Conservation (phyloP, 2,888 invertebrate genomes). For the Cephalotes varians region DNA sequence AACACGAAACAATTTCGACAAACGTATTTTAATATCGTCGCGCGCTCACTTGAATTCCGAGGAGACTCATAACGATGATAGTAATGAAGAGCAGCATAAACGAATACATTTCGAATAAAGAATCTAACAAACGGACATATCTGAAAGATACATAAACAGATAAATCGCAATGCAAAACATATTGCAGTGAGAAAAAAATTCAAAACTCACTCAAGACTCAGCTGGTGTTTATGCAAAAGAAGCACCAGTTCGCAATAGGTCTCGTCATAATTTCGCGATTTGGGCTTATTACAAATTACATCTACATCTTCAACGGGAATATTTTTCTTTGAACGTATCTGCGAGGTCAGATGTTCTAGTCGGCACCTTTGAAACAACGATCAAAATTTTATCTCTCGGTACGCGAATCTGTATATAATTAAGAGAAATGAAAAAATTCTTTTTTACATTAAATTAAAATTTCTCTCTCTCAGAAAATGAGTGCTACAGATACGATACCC, state of each 20-base stretch:
- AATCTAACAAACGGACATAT: background rate
- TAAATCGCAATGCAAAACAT: background rate
- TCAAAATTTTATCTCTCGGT: background rate
- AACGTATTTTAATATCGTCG: background rate
- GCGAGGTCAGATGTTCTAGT: background rate
- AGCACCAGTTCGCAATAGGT: background rate
- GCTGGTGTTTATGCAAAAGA: background rate
- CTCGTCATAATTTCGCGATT: background rate
- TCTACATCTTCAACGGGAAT: background rate
- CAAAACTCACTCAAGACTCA: conserved; percentile 3
- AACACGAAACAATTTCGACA: background rate
- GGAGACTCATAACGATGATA: background rate
- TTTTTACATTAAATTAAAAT: background rate
- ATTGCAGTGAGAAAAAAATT: background rate
- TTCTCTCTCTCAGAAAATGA: background rate
- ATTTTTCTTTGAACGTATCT: background rate
- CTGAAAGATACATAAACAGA: background rate
- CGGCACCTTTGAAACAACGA: background rate
- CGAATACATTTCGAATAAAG: background rate
- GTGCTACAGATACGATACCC: conserved; percentile 1
- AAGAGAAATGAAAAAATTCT: background rate
- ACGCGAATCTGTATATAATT: background rate
- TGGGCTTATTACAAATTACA: background rate
- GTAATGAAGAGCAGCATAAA: background rate
- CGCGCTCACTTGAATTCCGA: conserved; percentile 16